These are phyloP conservation scores for Sinodicranocentrus sp. DNA, from an alignment of 2,888 invertebrate species.

Conservation along the genomic window DNA sequence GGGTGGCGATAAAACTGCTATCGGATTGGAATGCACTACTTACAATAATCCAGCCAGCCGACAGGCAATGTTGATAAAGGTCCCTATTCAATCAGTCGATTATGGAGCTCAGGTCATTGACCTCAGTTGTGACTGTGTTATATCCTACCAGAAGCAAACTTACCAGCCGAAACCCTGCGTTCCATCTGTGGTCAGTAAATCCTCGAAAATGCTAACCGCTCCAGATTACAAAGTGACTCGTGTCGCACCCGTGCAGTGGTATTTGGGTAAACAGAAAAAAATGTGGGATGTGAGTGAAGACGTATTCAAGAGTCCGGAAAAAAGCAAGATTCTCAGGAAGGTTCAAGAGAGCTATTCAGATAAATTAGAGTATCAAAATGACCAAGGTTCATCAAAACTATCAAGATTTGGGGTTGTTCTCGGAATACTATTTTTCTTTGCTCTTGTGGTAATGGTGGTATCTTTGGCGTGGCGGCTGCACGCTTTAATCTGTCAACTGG, in stretches of 20 bases:
- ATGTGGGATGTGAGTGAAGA: constrained; percentile 30
- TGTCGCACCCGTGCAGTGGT: constrained; percentile 50
- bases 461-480: constrained; percentile 28
- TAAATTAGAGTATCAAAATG: no score
- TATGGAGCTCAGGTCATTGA: constrained; percentile 23
- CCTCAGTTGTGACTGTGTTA: constrained; percentile 5
- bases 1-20: no score
- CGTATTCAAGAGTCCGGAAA: constrained; percentile 21
- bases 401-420: not conserved
- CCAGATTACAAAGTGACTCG: not conserved
- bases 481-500: constrained; percentile 31
- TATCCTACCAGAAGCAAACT: not conserved
- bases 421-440: not conserved
- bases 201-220: not conserved
- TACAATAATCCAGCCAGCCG: no score
- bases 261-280: not conserved
- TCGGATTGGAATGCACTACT: no score
- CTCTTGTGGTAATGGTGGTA: not conserved
- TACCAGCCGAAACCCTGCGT: constrained; percentile 38
- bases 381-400: not conserved
- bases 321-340: no score
- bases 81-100: no score
- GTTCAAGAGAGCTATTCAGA: no score
- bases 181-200: not conserved
- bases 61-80: no score